Percentiles rank a stretch among this genome's conserved stretches.
These are phyloP conservation scores for Coturnix japonica DNA, from an alignment of 2,113 vertebrate species.

Conservation along the genomic window DNA sequence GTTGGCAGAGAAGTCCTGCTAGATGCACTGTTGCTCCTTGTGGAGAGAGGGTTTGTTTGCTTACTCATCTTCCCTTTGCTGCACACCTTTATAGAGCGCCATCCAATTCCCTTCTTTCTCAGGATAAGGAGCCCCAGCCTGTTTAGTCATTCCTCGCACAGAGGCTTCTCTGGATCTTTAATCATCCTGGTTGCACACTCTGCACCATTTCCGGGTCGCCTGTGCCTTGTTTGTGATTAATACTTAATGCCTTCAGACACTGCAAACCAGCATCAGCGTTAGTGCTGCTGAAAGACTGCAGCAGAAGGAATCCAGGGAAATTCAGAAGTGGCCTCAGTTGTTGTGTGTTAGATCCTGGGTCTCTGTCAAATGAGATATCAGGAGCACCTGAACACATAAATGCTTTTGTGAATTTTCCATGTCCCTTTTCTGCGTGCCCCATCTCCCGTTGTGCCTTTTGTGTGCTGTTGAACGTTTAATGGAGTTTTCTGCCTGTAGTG, in stretches of 20 bases:
- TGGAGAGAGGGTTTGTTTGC: background rate
- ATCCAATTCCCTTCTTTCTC: background rate
- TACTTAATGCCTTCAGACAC: background rate
- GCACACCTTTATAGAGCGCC: background rate
- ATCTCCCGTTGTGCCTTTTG: fast-evolving
- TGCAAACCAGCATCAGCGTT: background rate
- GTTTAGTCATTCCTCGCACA: background rate
- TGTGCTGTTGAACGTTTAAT: background rate
- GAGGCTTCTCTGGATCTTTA: background rate
- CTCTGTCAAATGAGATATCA: background rate
- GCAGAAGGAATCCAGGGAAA: background rate
- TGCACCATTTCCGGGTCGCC: background rate
- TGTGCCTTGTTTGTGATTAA: conserved; percentile 20
- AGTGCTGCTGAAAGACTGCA: background rate
- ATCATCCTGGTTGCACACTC: background rate
- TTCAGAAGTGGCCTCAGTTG: background rate
- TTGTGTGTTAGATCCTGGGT: background rate
- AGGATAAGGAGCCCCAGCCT: background rate
- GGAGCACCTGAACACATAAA: background rate
- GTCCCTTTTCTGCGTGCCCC: background rate
- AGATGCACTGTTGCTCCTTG: background rate
- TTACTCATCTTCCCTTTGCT: background rate
- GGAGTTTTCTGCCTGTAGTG: background rate
- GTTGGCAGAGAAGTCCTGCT: background rate
- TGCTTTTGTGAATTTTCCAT: background rate